Conservation (phyloP, 2,113 vertebrate species). For the Drymodes brunneopygia region DNA sequence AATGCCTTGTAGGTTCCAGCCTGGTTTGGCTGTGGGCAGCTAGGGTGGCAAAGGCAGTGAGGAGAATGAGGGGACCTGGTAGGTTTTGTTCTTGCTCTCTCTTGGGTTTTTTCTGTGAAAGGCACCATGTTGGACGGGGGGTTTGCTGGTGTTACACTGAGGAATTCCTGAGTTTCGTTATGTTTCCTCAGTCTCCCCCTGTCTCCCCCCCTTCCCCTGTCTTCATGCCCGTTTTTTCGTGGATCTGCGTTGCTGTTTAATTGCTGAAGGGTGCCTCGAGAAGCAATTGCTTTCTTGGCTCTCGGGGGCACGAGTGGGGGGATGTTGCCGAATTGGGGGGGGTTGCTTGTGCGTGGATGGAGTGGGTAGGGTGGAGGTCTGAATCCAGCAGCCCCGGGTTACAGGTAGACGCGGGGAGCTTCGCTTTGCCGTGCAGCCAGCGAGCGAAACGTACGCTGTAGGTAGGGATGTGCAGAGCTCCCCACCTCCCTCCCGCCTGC, state of each 20-base stretch:
- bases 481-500: not conserved
- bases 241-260: not conserved
- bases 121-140: not conserved
- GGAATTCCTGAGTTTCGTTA: not conserved
- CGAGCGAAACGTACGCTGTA: not conserved
- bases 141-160: not conserved
- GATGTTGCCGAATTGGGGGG: not conserved
- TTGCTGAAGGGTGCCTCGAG: not conserved
- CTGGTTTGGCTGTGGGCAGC: not conserved
- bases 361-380: not conserved
- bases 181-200: not conserved
- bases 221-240: not conserved
- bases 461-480: not conserved
- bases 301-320: not conserved
- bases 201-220: not conserved
- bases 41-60: not conserved
- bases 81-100: not conserved
- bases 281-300: not conserved
- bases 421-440: not conserved
- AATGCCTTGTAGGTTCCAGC: not conserved
- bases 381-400: not conserved
- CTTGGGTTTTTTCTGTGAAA: not conserved
- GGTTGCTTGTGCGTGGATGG: fast-evolving
- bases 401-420: not conserved
- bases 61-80: not conserved